phyloP scores from a whole-genome alignment of 2,888 invertebrate genomes.

The Sinotaia quadrata region DNA sequence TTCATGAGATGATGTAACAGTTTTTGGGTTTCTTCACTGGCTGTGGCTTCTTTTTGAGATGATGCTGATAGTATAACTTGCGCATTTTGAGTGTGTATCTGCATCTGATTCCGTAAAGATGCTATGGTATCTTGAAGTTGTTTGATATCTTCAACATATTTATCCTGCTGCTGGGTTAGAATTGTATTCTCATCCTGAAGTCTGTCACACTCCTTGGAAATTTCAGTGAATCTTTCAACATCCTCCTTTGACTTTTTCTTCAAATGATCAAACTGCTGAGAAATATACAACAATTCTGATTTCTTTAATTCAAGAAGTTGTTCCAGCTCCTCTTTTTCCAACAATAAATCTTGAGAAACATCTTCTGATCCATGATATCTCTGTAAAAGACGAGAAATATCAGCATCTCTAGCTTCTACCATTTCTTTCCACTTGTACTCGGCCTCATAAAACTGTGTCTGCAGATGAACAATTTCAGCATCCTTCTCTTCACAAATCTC shows the following conservation, averaged over 20 bases:
- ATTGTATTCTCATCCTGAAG: constrained; percentile 14
- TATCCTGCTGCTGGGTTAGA: constrained; percentile 18
- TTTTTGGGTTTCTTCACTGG: constrained; percentile 14
- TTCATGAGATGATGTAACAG: constrained; percentile 31
- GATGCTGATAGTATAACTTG: neutral
- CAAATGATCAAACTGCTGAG: constrained; percentile 26
- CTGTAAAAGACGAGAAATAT: constrained; percentile 26
- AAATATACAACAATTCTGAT: constrained; percentile 25
- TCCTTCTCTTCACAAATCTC: constrained; percentile 39
- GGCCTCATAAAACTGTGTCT: constrained; percentile 38
- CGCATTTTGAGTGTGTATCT: neutral
- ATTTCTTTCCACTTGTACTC: constrained; percentile 41
- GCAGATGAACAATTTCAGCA: constrained; percentile 39
- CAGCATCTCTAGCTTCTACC: constrained; percentile 30
- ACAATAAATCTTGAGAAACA: constrained; percentile 16
- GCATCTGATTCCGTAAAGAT: constrained; percentile 7
- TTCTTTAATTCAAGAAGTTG: constrained; percentile 28
- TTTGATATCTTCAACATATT: constrained; percentile 2
- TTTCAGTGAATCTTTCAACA: neutral
- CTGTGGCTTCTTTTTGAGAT: neutral
- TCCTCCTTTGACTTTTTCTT: constrained; percentile 11
- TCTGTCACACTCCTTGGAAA: neutral
- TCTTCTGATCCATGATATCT: constrained; percentile 28
- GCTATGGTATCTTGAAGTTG: constrained; percentile 21
- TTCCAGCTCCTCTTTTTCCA: constrained; percentile 26